Base-by-base conservation (phyloP, 1,140 invertebrate genomes). In the Psix sp. region DNA sequence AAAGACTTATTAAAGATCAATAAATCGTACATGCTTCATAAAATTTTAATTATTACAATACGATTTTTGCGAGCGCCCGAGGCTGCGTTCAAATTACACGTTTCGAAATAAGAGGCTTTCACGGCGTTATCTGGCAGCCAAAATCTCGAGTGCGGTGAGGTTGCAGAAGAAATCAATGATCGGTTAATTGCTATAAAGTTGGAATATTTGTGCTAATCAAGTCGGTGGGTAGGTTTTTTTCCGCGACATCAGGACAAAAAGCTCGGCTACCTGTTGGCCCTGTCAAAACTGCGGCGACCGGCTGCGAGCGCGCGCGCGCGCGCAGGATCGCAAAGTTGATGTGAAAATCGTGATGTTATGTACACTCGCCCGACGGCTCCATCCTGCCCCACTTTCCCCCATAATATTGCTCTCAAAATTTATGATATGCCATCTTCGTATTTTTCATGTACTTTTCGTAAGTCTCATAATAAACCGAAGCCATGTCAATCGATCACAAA, bases 281-380 rank as follows among this genome's bases (percentile, higher is more conserved):
- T n/a, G n/a, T n/a, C n/a, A n/a, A n/a, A n/a, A n/a, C n/a, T n/a
- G n/a, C n/a, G n/a, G n/a, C n/a, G n/a, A n/a, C n/a, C n/a, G n/a
- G n/a, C n/a, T n/a, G n/a, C n/a, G n/a, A n/a, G n/a, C 6, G 2
- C n/a, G 26, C n/a, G 2, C 13, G 36, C 45, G 65, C 45, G 46
- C 35, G 31, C 49, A 67, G 56, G 46, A 71, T 48, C 45, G 62
- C 39, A 36, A 48, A 35, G 13, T 35, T 63, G 67, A 71, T 71
- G 67, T 57, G 67, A 71, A 63, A 71, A 71, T 63, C 67, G 67
- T 63, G 67, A 71, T 57, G 57, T 71, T 71, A 49, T 57, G 48
- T 39, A 57, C 56, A 42, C 17, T 57, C 31, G 51, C 67, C 66
- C 57, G 51, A 36, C 56, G 51, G 57, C 36, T 63, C 59, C 49